Percentiles rank a stretch among this genome's conserved stretches.
phyloP scores from a whole-genome alignment of 2,797 vertebrate genomes.

The Ctenopoma multispine region DNA sequence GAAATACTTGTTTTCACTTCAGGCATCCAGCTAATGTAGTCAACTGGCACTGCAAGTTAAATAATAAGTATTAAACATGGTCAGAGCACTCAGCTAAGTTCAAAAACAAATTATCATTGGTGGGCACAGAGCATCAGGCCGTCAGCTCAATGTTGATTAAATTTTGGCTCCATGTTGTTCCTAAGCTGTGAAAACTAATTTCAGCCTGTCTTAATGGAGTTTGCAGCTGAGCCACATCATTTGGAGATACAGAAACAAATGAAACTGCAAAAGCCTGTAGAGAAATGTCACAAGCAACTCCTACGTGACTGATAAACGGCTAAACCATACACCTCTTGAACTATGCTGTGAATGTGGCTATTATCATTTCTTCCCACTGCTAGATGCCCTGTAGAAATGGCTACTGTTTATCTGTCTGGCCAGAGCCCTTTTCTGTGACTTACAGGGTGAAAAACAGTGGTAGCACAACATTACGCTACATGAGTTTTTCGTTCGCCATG shows the following conservation, averaged over 20 bases:
- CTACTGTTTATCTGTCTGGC: constrained; percentile 64
- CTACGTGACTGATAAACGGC: constrained; percentile 67
- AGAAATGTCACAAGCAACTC: constrained; percentile 72
- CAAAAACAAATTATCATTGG: constrained; percentile 63
- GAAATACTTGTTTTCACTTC: constrained; percentile 8
- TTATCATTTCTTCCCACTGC: constrained; percentile 50
- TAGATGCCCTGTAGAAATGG: constrained; percentile 38
- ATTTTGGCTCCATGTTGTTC: constrained; percentile 64
- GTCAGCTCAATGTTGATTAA: constrained; percentile 69
- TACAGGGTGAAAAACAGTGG: constrained; percentile 22
- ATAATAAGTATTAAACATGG: constrained; percentile 43
- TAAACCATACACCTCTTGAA: constrained; percentile 53
- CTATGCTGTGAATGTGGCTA: constrained; percentile 53
- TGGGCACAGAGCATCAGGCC: constrained; percentile 48
- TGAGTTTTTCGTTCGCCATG: constrained; percentile 17
- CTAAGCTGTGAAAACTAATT: constrained; percentile 74
- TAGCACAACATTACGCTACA: constrained; percentile 12
- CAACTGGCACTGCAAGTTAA: constrained; percentile 35
- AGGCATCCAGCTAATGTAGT: constrained; percentile 4
- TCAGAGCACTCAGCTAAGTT: constrained; percentile 46
- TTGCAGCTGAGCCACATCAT: constrained; percentile 70
- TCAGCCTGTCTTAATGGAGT: constrained; percentile 71
- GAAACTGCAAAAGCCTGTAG: constrained; percentile 67
- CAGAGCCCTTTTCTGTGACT: constrained; percentile 46
- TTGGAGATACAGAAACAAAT: constrained; percentile 70